Evolutionary conservation across 2,888 invertebrate genomes (phyloP), one percentile per base, ranked within the genome.

Genomic region (Carabus problematicus): DNA sequence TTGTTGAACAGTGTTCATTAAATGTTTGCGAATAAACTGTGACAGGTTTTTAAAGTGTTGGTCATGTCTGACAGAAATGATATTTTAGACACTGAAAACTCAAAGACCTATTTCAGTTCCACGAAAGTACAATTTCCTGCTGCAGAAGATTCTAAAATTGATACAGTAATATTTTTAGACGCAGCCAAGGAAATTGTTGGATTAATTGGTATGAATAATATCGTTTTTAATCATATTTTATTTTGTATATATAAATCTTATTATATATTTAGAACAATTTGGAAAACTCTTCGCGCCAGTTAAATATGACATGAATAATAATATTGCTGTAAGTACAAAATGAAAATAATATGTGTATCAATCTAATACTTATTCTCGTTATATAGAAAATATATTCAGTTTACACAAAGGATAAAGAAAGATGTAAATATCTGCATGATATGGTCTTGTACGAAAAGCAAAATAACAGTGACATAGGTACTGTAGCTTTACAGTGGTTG

Each of bases 221-320:
- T 70, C 29, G 64, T 42, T 29, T 58, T 49, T 43, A 47, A 18
- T 55, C 42, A 59, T 43, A 18, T 19, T 39, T 55, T 45, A 59
- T 43, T 18, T 19, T 39, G 52, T 70, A 63, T 68, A 73, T 69
- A 45, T 19, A 54, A 42, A 64, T 40, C n/a, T 72, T 61, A 16
- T 72, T 69, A 64, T 72, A 9, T 52, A 85, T 85, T 73, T 84
- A 91, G 92, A 91, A 76, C 85, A 86, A 74, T 87, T 93, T 77
- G 93, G 93, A 61, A 89, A 87, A 80, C 82, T 89, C 12, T 92
- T 92, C 80, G 84, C 88, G 55, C 91, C 92, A 29, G 89, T 93
- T 47, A 89, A 88, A 75, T 86, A 86, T 80, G 93, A 93, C 77
- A 90, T 93, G 87, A 87, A 87, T 81, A 89, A 89, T 75, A 93